These are phyloP conservation scores for Drosophila mimetica DNA, from an alignment of 2,888 invertebrate genomes.

Conservation along the genomic window DNA sequence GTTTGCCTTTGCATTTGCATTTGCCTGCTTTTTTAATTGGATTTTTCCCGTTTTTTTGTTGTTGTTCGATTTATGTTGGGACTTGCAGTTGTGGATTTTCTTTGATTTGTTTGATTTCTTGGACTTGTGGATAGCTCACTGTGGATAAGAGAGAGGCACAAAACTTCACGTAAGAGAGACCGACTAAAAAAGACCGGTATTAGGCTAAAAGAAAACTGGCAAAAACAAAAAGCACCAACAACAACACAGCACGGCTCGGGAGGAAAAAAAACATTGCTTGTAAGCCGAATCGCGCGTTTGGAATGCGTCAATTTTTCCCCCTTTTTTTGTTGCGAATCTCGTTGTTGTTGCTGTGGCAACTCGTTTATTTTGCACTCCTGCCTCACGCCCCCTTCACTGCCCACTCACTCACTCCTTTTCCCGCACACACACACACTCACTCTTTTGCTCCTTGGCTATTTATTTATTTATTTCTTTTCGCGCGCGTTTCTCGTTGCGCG, in stretches of 20 bases:
- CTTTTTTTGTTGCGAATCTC: conserved; percentile 26
- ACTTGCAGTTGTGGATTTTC: conserved; percentile 12
- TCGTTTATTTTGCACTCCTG: conserved; percentile 40
- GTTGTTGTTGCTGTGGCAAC: conserved; percentile 56
- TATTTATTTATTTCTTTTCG: conserved; percentile 62
- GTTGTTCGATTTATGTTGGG: conserved; percentile 16
- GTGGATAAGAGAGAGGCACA: conserved; percentile 44
- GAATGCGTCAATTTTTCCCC: conserved; percentile 73
- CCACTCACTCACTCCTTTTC: conserved; percentile 40
- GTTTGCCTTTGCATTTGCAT: conserved; percentile 51
- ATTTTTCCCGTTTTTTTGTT: conserved; percentile 11
- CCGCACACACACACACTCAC: conserved; percentile 22
- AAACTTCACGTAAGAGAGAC: conserved; percentile 49
- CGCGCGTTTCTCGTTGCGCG: conserved; percentile 66
- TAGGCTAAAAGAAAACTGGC: conserved; percentile 40
- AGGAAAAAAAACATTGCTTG: conserved; percentile 33
- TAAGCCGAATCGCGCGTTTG: conserved; percentile 39
- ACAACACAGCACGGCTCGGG: conserved; percentile 37
- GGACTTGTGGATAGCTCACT: conserved; percentile 26
- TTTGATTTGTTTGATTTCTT: conserved; percentile 8
- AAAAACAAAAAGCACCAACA: conserved; percentile 47
- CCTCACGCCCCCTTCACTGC: conserved; percentile 27
- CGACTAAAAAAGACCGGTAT: conserved; percentile 70
- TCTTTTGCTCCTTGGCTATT: conserved; percentile 27
- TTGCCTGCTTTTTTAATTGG: conserved; percentile 25